Evolutionary conservation across 2,888 invertebrate species (phyloP), one percentile per base, ranked within the genome.

Genomic region (Hofmannophila pseudospretella): DNA sequence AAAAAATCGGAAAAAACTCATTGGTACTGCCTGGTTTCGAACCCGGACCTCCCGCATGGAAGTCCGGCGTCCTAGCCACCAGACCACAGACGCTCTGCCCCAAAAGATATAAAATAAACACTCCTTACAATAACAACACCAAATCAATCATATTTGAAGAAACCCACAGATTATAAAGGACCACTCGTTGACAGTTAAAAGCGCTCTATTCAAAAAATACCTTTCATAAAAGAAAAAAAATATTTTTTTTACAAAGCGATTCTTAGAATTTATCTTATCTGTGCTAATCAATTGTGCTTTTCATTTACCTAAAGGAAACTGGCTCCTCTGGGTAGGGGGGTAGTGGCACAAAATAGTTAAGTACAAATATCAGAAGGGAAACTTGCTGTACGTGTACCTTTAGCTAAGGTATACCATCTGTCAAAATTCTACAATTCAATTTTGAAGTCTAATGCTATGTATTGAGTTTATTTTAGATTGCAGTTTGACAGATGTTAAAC

Each of bases 271-370:
- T 44, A 38, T 32, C 31, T 36, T 42, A 52, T 50, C 55, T 50
- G 36, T 45, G 38, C 32, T 48, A 48, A 59, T 58, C 49, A 51
- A 39, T 46, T 51, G 51, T 46, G 43, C 41, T 51, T 54, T 50
- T 58, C 52, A 53, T 58, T 54, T 54, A 54, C 49, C 47, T 51
- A 34, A 34, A 36, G 36, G 34, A 25, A 32, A 20, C 11, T n/a
- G 12, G 23, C 13, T n/a, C 28, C 20, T 32, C 19, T 31, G 19
- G 22, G 23, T 13, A 10, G 38, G 27, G 39, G 36, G 38, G 41
- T 26, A 38, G 11, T 9, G 27, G 28, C 19, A 19, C 19, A 19
- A 5, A 19, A 19, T 19, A 19, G n/a, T n/a, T n/a, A n/a, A n/a
- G n/a, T n/a, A n/a, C n/a, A n/a, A n/a, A n/a, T n/a, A n/a, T n/a